phyloP scores from a whole-genome alignment of 2,113 vertebrate genomes.

The Trogon melanurus region DNA sequence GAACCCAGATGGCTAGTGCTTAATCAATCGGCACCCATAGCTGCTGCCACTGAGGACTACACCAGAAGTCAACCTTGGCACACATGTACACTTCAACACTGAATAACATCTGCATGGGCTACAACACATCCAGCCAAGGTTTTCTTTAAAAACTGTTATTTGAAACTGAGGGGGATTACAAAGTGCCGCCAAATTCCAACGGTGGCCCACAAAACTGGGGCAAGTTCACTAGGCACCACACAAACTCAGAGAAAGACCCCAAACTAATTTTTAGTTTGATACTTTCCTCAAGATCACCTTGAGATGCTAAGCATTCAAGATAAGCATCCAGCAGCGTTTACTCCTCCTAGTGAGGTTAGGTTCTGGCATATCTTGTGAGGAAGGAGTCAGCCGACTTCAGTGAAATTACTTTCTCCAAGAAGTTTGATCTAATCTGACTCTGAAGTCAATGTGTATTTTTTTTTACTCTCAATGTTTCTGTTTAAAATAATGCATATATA shows the following conservation, averaged over 20 bases:
- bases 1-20: not conserved
- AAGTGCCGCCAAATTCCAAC: not conserved
- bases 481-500: not conserved
- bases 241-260: not conserved
- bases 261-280: not conserved
- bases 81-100: not conserved
- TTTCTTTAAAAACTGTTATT: not conserved
- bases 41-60: not conserved
- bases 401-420: not conserved
- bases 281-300: not conserved
- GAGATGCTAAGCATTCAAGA: not conserved
- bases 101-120: not conserved
- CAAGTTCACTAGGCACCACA: not conserved
- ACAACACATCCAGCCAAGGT: not conserved
- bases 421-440: not conserved
- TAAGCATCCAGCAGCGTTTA: not conserved
- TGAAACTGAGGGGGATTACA: not conserved
- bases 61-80: not conserved
- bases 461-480: not conserved
- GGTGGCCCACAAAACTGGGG: not conserved
- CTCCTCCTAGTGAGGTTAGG: not conserved
- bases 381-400: not conserved
- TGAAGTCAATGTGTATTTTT: not conserved
- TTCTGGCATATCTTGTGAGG: not conserved
- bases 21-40: not conserved